A percentile compares a stretch with the other conserved stretches of the same genome.
Evolutionary conservation across 2,888 invertebrate species (phyloP).

Genomic region (Athetis lepigone): DNA sequence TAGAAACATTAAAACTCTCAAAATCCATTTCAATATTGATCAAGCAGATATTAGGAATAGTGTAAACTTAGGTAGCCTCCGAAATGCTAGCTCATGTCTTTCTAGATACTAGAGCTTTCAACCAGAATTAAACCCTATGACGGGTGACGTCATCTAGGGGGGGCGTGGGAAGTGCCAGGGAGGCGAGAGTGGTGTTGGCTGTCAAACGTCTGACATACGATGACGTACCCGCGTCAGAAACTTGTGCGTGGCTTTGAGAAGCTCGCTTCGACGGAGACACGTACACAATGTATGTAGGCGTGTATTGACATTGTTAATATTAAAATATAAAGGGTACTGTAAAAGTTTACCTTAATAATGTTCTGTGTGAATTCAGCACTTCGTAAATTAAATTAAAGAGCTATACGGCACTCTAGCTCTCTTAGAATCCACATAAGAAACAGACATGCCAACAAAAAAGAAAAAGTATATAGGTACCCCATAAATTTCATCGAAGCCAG

Average conservation of each 20-base stretch:
- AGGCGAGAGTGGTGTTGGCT: constrained; percentile 74
- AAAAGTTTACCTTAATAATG: not conserved
- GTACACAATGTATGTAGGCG: constrained; percentile 42
- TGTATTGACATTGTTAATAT: constrained; percentile 41
- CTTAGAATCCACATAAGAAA: constrained; percentile 26
- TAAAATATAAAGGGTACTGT: constrained; percentile 30
- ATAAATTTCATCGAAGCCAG: constrained; percentile 76
- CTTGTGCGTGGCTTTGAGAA: constrained; percentile 76
- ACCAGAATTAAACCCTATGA: constrained; percentile 28
- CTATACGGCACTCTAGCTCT: not conserved
- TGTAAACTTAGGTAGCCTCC: too few relatives aligned
- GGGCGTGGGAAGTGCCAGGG: constrained; percentile 58
- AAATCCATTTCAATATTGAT: not conserved
- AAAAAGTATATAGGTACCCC: constrained; percentile 63
- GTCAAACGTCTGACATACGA: constrained; percentile 84
- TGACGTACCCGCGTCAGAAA: constrained; percentile 79
- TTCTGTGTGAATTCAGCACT: not conserved
- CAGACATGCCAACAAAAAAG: constrained; percentile 42
- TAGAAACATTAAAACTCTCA: not conserved
- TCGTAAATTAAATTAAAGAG: not conserved
- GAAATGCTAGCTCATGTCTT: constrained; percentile 4
- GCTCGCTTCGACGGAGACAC: constrained; percentile 52
- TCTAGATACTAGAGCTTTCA: constrained; percentile 15
- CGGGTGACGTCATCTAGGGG: constrained; percentile 75
- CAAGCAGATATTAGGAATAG: not conserved